Conservation (phyloP, 2,113 vertebrate genomes). For the Vimba vimba region DNA sequence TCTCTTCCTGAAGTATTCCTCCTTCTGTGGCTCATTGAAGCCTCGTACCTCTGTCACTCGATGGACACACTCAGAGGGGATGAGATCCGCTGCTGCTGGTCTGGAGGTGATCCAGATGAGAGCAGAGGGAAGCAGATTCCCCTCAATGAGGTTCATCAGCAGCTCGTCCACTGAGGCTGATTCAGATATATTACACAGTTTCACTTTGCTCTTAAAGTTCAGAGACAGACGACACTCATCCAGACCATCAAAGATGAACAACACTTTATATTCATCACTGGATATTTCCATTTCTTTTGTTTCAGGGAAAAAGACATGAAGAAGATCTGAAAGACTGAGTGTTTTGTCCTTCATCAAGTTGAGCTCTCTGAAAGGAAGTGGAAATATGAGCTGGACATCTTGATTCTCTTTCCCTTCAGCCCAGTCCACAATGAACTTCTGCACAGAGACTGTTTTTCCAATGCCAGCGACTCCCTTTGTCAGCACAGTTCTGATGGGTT, state of each 20-base stretch:
- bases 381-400: neutral
- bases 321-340: neutral
- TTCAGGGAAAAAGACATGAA: neutral
- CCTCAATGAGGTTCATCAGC: neutral
- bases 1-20: too few species aligned
- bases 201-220: neutral
- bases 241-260: slow-evolving; percentile 7
- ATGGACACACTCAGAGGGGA: too few species aligned
- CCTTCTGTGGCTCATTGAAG: too few species aligned
- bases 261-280: neutral
- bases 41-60: too few species aligned
- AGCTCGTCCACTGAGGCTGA: neutral
- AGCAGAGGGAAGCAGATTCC: too few species aligned
- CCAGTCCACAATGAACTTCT: slow-evolving; percentile 12
- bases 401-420: neutral
- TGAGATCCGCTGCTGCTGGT: too few species aligned
- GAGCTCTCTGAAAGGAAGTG: neutral
- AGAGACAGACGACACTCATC: neutral
- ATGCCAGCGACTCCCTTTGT: slow-evolving; percentile 13
- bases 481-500: slow-evolving; percentile 9
- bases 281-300: neutral
- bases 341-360: neutral
- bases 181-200: neutral
- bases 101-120: neutral
- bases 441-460: slow-evolving; percentile 9